phyloP scores from a whole-genome alignment of 2,113 vertebrate genomes.

The Phodopus roborovskii region DNA sequence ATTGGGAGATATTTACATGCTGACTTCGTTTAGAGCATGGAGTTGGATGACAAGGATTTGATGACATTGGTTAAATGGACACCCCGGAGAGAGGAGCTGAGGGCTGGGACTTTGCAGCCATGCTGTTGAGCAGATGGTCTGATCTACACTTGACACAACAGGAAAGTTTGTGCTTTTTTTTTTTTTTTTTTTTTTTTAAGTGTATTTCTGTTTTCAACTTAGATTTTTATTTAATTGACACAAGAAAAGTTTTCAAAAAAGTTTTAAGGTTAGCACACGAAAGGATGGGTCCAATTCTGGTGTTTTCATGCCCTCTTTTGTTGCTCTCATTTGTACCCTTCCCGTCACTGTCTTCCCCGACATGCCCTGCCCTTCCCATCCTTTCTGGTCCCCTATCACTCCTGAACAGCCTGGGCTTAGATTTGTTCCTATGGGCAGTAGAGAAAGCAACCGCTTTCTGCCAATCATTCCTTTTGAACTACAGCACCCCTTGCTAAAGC shows the following conservation, averaged over 20 bases:
- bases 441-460: constrained; percentile 47
- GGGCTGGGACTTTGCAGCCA: neutral
- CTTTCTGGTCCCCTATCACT: too few relatives aligned
- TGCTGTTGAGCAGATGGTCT: neutral
- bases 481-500: neutral
- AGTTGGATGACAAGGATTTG: neutral
- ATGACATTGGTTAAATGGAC: neutral
- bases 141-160: neutral
- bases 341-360: neutral
- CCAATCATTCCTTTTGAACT: constrained; percentile 49
- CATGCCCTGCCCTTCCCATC: neutral
- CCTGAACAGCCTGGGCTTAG: neutral
- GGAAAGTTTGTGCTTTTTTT: neutral
- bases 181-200: too few relatives aligned
- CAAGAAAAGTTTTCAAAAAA: neutral
- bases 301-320: neutral
- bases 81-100: neutral
- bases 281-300: neutral
- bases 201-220: constrained; percentile 40
- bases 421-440: constrained; percentile 38
- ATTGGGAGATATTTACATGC: neutral
- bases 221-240: neutral
- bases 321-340: neutral
- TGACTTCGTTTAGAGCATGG: neutral
- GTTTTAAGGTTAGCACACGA: neutral